Evolutionary conservation across 2,888 invertebrate species (phyloP), one percentile per base, ranked within the genome.

Genomic region (Synergus gifuensis): DNA sequence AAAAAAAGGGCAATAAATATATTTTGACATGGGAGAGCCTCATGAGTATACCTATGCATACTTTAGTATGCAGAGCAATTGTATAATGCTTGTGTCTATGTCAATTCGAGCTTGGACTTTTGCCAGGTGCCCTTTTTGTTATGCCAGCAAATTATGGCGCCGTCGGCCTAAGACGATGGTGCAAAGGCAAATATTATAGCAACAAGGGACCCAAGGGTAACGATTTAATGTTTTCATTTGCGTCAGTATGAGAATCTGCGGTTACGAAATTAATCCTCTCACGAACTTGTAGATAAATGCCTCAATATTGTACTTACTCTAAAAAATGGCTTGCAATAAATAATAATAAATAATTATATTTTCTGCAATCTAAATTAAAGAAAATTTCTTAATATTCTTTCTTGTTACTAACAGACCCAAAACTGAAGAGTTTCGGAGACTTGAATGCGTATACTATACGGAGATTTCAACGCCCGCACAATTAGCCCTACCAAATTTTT

Each of bases 1-100:
- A 83, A 86, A 84, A 87, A 84, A 86, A 85, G 81, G 86, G 91
- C 89, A 92, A 92, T 92, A 92, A 92, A 92, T 92, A 92, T 92
- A 92, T 92, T 92, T 92, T 92, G 92, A 92, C 92, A 92, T 90
- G 91, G 91, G 91, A 91, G 91, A 86, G 85, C 86, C 86, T 84
- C 81, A 85, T 77, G 69, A 73, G 22, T 66, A 36, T 36, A 22
- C 67, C 46, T 67, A 44, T 18, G 67, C 44, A 60, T 60, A 22
- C 49, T 40, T 44, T 44, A 44, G 46, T 46, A 54, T 54, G 54
- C 49, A n/a, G 54, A 36, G 73, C 73, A 54, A 73, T 73, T 18
- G 54, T 73, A 73, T 73, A 73, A 54, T 49, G 73, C 73, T 54
- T 76, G 81, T 83, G 83, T 84, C 79, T 83, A 83, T 78, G 86